phyloP scores from a whole-genome alignment of 2,888 invertebrate genomes.

The Ormyrus thymus region DNA sequence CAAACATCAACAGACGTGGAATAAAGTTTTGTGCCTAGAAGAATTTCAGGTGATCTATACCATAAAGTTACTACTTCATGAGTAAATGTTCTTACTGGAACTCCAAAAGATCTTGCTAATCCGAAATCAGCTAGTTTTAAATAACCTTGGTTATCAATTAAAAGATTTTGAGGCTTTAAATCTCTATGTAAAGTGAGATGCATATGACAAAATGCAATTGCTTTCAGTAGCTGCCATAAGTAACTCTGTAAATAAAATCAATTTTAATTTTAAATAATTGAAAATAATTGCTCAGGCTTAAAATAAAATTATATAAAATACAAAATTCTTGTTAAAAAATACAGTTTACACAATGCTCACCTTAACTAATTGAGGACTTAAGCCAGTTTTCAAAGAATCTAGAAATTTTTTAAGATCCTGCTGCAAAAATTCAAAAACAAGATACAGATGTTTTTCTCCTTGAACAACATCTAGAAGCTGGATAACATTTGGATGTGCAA shows the following conservation, averaged over 20 bases:
- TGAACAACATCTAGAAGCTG: constrained; percentile 92
- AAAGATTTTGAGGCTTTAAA: constrained; percentile 95
- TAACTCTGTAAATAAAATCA: constrained; percentile 78
- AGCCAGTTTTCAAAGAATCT: constrained; percentile 81
- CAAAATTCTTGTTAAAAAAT: constrained; percentile 23
- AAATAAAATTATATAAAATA: background rate
- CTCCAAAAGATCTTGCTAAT: constrained; percentile 91
- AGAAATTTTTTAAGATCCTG: constrained; percentile 94
- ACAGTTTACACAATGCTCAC: constrained; percentile 71
- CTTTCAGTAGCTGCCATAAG: constrained; percentile 90
- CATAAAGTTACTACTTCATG: constrained; percentile 97
- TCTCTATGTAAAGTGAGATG: constrained; percentile 94
- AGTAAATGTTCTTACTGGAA: constrained; percentile 95
- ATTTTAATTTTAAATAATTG: too few species aligned
- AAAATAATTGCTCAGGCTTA: too few species aligned
- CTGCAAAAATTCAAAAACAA: constrained; percentile 95
- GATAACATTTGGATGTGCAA: constrained; percentile 93
- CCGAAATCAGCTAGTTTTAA: constrained; percentile 99
- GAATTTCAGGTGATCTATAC: constrained; percentile 97
- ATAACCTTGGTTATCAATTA: constrained; percentile 89
- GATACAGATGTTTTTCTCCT: constrained; percentile 88
- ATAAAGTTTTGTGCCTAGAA: constrained; percentile 93
- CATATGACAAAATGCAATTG: constrained; percentile 92
- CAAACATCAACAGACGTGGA: constrained; percentile 96
- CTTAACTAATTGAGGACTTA: constrained; percentile 82